Evolutionary conservation across 23 tunicate species (phyloP).

Genomic region (Oikopleura vanhoeffeni): DNA sequence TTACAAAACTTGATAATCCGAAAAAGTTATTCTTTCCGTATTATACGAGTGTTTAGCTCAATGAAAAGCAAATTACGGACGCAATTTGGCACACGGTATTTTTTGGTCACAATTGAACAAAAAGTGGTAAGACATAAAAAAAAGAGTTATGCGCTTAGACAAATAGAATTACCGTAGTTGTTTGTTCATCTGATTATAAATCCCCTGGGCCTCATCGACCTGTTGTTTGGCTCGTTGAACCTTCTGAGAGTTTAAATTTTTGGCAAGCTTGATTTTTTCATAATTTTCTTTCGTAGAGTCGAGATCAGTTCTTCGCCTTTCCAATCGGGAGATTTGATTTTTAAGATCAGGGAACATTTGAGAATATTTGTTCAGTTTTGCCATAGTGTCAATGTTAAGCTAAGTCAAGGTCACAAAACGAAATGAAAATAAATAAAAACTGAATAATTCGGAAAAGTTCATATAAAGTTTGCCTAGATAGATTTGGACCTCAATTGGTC

Average conservation of each 20-base stretch:
- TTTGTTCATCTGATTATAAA: not conserved
- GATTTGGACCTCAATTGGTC: no score
- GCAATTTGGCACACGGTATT: no score
- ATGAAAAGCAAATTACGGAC: no score
- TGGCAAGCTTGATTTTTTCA: not conserved
- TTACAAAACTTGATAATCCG: no score
- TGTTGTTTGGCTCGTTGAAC: not conserved
- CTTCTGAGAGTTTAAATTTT: not conserved
- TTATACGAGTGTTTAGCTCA: no score
- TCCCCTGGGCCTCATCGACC: not conserved
- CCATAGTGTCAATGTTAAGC: slow-evolving; percentile 1
- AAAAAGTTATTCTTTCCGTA: no score
- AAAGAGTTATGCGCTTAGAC: no score
- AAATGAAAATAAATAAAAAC: no score
- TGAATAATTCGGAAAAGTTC: no score
- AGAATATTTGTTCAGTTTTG: not conserved
- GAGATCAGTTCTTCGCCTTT: slow-evolving; percentile 1
- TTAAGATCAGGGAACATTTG: slow-evolving; percentile 1
- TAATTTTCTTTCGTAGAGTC: not conserved
- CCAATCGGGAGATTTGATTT: slow-evolving; percentile 9
- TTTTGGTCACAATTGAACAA: no score
- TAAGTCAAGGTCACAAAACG: not conserved
- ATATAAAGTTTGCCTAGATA: no score
- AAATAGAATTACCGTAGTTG: not conserved
- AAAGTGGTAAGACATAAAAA: no score